These are phyloP conservation scores for Coptotermes formosanus DNA, from an alignment of 1,140 invertebrate species.

Conservation along the genomic window DNA sequence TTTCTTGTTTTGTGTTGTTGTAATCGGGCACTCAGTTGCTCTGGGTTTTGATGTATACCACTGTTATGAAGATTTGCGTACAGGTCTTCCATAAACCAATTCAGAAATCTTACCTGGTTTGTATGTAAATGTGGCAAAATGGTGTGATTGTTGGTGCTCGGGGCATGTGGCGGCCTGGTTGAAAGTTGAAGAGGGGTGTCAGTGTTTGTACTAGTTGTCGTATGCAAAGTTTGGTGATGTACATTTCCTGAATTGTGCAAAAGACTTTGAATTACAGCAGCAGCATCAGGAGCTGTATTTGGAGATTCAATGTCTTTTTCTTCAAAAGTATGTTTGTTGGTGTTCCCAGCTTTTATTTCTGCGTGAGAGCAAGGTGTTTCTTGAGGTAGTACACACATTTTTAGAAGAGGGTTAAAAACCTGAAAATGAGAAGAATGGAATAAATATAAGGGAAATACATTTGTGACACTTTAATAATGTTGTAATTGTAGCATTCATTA, in stretches of 20 bases:
- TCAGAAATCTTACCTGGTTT: neutral
- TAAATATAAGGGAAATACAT: too few relatives aligned
- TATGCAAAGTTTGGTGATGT: neutral
- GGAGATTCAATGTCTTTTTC: neutral
- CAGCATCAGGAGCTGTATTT: neutral
- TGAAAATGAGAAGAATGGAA: slow-evolving; percentile 35
- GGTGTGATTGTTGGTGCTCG: neutral
- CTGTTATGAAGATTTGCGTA: neutral
- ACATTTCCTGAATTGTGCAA: neutral
- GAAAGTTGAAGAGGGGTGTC: neutral
- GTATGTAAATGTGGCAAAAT: neutral
- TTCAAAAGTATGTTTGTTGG: neutral
- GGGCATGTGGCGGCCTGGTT: neutral
- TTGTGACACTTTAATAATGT: too few relatives aligned
- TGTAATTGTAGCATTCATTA: too few relatives aligned
- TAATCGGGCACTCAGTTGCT: too few relatives aligned
- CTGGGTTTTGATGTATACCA: too few relatives aligned
- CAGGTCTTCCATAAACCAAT: too few relatives aligned
- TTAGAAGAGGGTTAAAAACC: slow-evolving; percentile 51
- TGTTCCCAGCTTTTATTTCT: neutral
- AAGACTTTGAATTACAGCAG: neutral
- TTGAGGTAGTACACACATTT: slow-evolving; percentile 50
- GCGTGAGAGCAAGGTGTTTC: slow-evolving; percentile 43
- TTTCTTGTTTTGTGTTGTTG: too few relatives aligned
- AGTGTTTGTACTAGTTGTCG: neutral